These are phyloP conservation scores for Hyperoplus lanceolatus DNA, from an alignment of 2,797 vertebrate genomes.

Conservation along the genomic window DNA sequence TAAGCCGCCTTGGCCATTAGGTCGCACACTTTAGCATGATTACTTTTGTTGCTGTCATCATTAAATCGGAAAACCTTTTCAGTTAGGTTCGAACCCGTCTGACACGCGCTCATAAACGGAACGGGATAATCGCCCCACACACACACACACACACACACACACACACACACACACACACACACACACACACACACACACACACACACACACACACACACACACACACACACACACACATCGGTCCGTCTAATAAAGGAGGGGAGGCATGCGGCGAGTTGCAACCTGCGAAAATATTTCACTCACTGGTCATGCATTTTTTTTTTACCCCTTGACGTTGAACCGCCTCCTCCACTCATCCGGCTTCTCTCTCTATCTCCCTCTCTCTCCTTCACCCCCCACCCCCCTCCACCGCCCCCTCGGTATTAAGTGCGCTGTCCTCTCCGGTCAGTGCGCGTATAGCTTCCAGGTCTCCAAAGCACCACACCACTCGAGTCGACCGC, in stretches of 20 bases:
- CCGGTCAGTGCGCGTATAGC: slow-evolving; percentile 70
- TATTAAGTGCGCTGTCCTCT: slow-evolving; percentile 79
- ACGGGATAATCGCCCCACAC: slow-evolving; percentile 36
- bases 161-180: neutral
- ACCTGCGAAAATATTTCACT: slow-evolving; percentile 85
- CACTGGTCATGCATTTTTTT: slow-evolving; percentile 85
- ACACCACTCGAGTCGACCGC: slow-evolving; percentile 31
- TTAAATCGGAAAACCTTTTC: slow-evolving; percentile 2
- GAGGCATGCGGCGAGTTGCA: slow-evolving; percentile 77
- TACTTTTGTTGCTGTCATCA: too few relatives aligned
- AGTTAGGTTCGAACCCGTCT: slow-evolving; percentile 29
- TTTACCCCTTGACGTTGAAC: slow-evolving; percentile 79
- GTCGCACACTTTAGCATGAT: too few relatives aligned
- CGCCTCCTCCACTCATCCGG: slow-evolving; percentile 72
- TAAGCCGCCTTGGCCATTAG: too few relatives aligned
- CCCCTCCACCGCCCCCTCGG: slow-evolving; percentile 58
- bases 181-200: slow-evolving; percentile 9
- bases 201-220: slow-evolving; percentile 7
- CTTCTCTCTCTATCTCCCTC: slow-evolving; percentile 47
- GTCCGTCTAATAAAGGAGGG: slow-evolving; percentile 57
- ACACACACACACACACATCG: slow-evolving; percentile 9
- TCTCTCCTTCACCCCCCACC: slow-evolving; percentile 39
- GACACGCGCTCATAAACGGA: slow-evolving; percentile 31
- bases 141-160: slow-evolving; percentile 13
- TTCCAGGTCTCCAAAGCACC: slow-evolving; percentile 60